These are phyloP conservation scores for Ascaphus truei DNA, from an alignment of 2,113 vertebrate genomes.

Conservation along the genomic window DNA sequence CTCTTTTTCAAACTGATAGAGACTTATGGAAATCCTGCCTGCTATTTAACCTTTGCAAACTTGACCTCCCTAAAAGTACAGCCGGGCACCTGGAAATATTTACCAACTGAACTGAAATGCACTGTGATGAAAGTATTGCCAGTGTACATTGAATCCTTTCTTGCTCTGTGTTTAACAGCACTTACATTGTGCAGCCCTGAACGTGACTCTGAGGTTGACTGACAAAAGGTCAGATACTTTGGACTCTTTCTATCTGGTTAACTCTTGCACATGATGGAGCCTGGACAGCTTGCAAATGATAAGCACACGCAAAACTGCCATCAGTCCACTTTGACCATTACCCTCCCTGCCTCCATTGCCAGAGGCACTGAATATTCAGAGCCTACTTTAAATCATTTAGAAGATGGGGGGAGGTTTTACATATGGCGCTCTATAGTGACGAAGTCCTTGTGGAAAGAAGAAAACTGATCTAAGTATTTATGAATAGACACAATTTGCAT, in stretches of 20 bases:
- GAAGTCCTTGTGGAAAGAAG: no score
- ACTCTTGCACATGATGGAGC: slow-evolving; percentile 34
- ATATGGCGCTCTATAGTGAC: no score
- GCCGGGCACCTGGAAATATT: slow-evolving; percentile 54
- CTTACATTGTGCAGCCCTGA: slow-evolving; percentile 15
- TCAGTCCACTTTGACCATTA: slow-evolving; percentile 22
- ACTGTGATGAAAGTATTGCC: slow-evolving; percentile 37
- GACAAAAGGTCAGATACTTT: slow-evolving; percentile 45
- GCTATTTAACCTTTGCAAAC: slow-evolving; percentile 53
- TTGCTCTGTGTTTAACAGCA: slow-evolving; percentile 27
- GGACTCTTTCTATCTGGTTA: slow-evolving; percentile 44
- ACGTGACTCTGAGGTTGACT: slow-evolving; percentile 29
- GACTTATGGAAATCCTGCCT: slow-evolving; percentile 44
- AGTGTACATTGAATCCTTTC: slow-evolving; percentile 39
- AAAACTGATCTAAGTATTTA: no score
- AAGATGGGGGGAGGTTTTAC: no score
- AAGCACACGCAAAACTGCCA: slow-evolving; percentile 18
- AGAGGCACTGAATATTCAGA: no score
- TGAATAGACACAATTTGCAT: no score
- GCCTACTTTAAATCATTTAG: no score
- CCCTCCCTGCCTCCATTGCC: neutral
- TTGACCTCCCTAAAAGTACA: slow-evolving; percentile 57
- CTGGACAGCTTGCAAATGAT: slow-evolving; percentile 34
- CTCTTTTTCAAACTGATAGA: slow-evolving; percentile 44
- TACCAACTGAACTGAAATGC: slow-evolving; percentile 45